These are phyloP conservation scores for Columba janthina DNA, from an alignment of 2,113 vertebrate species.

Conservation along the genomic window DNA sequence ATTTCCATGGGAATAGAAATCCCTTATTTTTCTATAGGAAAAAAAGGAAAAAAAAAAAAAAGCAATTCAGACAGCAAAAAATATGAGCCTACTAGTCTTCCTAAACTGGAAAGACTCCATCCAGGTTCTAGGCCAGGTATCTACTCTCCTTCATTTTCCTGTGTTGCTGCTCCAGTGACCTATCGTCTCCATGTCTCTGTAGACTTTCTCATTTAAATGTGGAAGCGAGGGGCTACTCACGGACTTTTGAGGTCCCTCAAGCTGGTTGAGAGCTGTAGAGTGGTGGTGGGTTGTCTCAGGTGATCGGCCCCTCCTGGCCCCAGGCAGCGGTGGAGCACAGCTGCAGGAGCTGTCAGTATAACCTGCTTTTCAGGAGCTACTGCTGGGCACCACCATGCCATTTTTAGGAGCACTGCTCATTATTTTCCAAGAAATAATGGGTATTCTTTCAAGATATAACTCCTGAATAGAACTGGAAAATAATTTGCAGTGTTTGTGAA, in stretches of 20 bases:
- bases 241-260: neutral
- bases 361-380: rapidly evolving
- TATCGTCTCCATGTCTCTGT: rapidly evolving
- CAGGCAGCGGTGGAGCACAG: neutral
- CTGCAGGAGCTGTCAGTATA: neutral
- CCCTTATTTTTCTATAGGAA: rapidly evolving
- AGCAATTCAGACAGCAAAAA: neutral
- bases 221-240: rapidly evolving
- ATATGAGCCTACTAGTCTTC: neutral
- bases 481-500: neutral
- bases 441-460: neutral
- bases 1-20: neutral
- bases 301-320: no score
- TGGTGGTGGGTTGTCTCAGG: neutral
- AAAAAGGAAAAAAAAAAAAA: neutral
- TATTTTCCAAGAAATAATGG: neutral
- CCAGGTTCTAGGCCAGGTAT: neutral
- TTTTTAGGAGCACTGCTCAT: neutral
- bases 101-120: neutral
- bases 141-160: neutral
- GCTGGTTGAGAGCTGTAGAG: neutral
- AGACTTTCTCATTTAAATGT: neutral
- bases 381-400: neutral
- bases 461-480: neutral
- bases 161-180: neutral